Evolutionary conservation across 2,888 invertebrate genomes (phyloP), one percentile per base, ranked within the genome.

Genomic region (Synanthedon vespiformis): DNA sequence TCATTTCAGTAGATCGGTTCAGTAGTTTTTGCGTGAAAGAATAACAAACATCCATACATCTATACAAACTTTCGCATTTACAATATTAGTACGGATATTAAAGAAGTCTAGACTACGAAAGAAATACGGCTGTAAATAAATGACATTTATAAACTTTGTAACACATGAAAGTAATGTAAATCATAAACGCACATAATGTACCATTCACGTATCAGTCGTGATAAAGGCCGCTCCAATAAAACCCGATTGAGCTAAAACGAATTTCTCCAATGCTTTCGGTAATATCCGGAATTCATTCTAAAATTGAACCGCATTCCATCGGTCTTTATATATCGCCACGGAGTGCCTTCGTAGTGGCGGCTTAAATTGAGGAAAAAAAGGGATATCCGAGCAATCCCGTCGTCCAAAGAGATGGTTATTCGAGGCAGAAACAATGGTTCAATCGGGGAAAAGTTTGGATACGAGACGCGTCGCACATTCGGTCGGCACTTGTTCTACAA

Each of bases 191-290:
- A 10, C 34, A 34, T 8, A 6, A 8, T 34, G 34, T 34, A 34
- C 8, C 34, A 8, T 8, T 8, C 34, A 8, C 34, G 34, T 44
- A n/a, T 44, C 44, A 14, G 14, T 13, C 12, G 44, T 14, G 13
- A 44, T n/a, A 44, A 44, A 44, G 14, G n/a, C 1, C 44, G 13
- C 14, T 0, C 14, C n/a, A n/a, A 44, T 63, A 57, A 65, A 63
- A 56, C 50, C 58, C 55, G n/a, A 58, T 55, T 56, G 60, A 58
- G 55, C 55, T 51, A 50, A 48, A 55, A 56, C 51, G 56, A 56
- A 54, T 53, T 53, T 49, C 52, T 44, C 44, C 2, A 44, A 44
- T 44, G 44, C 44, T 44, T 44, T 44, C 44, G 14, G 44, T 44
- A 14, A 44, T 44, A 44, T 44, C 13, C 12, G 47, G 18, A 47